Evolutionary conservation across 2,113 vertebrate species (phyloP).

Genomic region (Rhinopomastus cyanomelas): DNA sequence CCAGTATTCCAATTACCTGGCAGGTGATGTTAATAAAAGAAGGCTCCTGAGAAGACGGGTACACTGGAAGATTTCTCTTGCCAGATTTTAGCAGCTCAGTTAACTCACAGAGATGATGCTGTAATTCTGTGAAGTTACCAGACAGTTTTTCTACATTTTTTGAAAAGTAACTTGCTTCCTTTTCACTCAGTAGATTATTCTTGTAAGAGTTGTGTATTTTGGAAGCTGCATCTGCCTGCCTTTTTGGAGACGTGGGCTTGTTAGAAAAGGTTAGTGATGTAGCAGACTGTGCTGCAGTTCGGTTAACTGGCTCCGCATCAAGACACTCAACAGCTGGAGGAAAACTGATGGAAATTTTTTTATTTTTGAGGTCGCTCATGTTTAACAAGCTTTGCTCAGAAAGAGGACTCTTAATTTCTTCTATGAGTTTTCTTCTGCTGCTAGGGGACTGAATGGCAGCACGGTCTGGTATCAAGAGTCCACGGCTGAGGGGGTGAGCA

Average conservation of each 20-base stretch:
- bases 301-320: constrained; percentile 70
- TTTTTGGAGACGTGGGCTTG: constrained; percentile 71
- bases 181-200: constrained; percentile 71
- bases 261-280: constrained; percentile 51
- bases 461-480: constrained; percentile 81
- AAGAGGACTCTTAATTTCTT: constrained; percentile 80
- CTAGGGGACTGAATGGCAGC: constrained; percentile 64
- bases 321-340: constrained; percentile 63
- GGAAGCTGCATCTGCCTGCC: constrained; percentile 13
- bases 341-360: constrained; percentile 55
- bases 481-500: constrained; percentile 63
- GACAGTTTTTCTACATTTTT: constrained; percentile 84
- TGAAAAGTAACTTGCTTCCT: constrained; percentile 68
- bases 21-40: constrained; percentile 85
- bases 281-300: constrained; percentile 48
- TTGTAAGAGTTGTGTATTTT: constrained; percentile 67
- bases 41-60: constrained; percentile 81
- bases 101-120: constrained; percentile 82
- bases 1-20: constrained; percentile 82
- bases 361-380: constrained; percentile 72
- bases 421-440: constrained; percentile 80
- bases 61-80: constrained; percentile 72
- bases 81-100: constrained; percentile 79
- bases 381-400: constrained; percentile 71
- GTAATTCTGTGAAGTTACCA: constrained; percentile 79